Evolutionary conservation across 2,113 vertebrate species (phyloP).

Genomic region (Porphyrio hochstetteri): DNA sequence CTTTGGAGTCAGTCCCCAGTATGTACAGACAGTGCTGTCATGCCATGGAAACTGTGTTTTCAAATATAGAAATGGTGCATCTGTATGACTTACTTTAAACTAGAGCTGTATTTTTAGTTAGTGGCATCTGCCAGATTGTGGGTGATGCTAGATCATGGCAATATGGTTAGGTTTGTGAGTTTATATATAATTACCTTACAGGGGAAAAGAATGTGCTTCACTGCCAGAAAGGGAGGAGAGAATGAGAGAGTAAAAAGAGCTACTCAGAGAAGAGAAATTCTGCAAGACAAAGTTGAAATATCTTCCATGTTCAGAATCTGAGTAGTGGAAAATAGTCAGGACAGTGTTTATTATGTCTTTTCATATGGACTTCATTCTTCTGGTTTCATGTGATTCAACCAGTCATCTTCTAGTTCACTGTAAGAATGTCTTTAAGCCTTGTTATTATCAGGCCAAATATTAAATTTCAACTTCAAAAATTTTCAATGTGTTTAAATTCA

Average conservation of each 20-base stretch:
- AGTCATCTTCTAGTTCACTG: neutral
- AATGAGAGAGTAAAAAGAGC: neutral
- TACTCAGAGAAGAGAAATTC: neutral
- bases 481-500: neutral
- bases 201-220: neutral
- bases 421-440: neutral
- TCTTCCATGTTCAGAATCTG: neutral
- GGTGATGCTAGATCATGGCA: constrained; percentile 36
- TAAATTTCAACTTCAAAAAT: neutral
- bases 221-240: constrained; percentile 28
- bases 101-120: constrained; percentile 11
- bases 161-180: constrained; percentile 22
- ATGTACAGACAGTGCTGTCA: constrained; percentile 12
- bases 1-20: neutral
- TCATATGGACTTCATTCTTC: neutral
- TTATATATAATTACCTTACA: constrained; percentile 21
- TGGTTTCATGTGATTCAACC: neutral
- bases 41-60: constrained; percentile 44
- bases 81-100: constrained; percentile 44
- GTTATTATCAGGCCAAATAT: neutral
- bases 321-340: neutral
- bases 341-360: fast-evolving
- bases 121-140: constrained; percentile 31
- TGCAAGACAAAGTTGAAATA: neutral
- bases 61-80: constrained; percentile 47